These are phyloP conservation scores for Tenebrosternarchus preto DNA, from an alignment of 2,113 vertebrate species.

Conservation along the genomic window DNA sequence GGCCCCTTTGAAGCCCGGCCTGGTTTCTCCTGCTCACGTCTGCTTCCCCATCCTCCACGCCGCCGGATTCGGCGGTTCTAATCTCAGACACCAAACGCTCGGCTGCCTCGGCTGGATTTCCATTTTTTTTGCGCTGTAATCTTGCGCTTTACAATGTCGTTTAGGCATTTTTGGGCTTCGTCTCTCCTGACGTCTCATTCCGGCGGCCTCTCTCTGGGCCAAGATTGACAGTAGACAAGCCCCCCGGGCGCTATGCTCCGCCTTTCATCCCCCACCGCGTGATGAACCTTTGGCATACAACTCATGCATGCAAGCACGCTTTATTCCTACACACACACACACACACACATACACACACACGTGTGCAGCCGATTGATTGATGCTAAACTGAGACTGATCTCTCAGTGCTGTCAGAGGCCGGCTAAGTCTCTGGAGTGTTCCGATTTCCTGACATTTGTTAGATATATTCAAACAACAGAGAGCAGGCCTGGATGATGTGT, in stretches of 20 bases:
- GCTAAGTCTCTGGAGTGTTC: conserved; percentile 70
- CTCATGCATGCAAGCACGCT: conserved; percentile 28
- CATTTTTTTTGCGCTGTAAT: conserved; percentile 73
- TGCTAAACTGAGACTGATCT: conserved; percentile 77
- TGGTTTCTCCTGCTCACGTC: conserved; percentile 51
- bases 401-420: conserved; percentile 72
- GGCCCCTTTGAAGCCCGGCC: conserved; percentile 68
- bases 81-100: conserved; percentile 69
- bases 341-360: conserved; percentile 27
- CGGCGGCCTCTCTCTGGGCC: conserved; percentile 36
- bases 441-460: conserved; percentile 72
- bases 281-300: conserved; percentile 60
- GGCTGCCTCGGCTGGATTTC: conserved; percentile 68
- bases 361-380: conserved; percentile 70
- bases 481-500: conserved; percentile 29
- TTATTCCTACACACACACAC: conserved; percentile 32
- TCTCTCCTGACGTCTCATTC: conserved; percentile 67
- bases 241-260: conserved; percentile 59
- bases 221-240: conserved; percentile 76
- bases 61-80: conserved; percentile 68
- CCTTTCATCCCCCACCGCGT: conserved; percentile 62
- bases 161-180: conserved; percentile 65
- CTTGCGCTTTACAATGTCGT: conserved; percentile 74
- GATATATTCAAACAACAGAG: conserved; percentile 68
- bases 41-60: conserved; percentile 56